phyloP scores from a whole-genome alignment of 1,140 invertebrate species.

The Hirudo medicinalis region DNA sequence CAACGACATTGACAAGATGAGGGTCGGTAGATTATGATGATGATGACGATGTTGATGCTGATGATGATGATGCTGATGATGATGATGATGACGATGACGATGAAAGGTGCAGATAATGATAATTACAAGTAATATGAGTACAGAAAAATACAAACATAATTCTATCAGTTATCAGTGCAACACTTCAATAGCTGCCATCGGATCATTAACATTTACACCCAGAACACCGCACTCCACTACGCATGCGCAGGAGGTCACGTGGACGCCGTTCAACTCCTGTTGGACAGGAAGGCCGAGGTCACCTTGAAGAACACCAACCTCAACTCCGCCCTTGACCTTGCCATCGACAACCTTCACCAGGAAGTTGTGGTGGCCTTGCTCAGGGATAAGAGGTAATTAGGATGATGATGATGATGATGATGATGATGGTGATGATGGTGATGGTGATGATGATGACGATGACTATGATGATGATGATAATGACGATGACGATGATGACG shows the following conservation, averaged over 20 bases:
- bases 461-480: not conserved
- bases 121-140: too few relatives aligned
- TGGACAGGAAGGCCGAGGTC: conserved; percentile 20
- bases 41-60: not conserved
- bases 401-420: not conserved
- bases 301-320: conserved; percentile 22
- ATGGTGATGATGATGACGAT: not conserved
- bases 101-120: too few relatives aligned
- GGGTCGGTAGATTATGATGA: conserved; percentile 10
- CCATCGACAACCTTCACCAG: conserved; percentile 22
- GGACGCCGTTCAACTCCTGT: conserved; percentile 21
- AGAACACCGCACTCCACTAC: conserved; percentile 25
- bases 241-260: conserved; percentile 23
- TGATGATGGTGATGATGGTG: not conserved
- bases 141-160: not conserved
- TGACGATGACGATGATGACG: not conserved
- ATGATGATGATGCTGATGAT: not conserved
- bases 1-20: conserved; percentile 23
- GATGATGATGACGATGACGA: not conserved
- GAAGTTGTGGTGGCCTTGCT: conserved; percentile 22
- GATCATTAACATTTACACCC: not conserved
- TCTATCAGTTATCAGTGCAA: not conserved
- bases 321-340: conserved; percentile 24
- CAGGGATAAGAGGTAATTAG: conserved; percentile 19
- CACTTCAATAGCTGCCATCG: not conserved